Evolutionary conservation across 2,113 vertebrate species (phyloP).

Genomic region (Actenoides hombroni): DNA sequence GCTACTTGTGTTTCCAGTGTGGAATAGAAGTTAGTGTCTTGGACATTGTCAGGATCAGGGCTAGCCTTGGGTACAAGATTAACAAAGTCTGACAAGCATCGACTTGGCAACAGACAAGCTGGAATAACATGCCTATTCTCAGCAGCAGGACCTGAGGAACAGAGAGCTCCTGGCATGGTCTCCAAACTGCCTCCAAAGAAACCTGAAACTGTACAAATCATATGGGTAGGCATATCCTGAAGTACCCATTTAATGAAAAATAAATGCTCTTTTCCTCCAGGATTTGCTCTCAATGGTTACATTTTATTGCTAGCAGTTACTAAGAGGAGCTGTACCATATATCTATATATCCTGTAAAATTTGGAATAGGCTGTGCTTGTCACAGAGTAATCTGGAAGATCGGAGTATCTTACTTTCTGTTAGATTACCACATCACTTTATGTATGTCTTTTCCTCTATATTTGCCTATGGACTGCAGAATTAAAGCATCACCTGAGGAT

Average conservation of each 20-base stretch:
- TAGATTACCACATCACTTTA: background rate
- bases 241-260: constrained; percentile 43
- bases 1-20: background rate
- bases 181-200: background rate
- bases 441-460: background rate
- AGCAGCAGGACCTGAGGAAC: background rate
- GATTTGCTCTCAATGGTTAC: background rate
- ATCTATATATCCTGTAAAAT: constrained; percentile 13
- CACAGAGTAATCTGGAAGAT: background rate
- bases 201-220: background rate
- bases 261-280: constrained; percentile 29
- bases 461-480: background rate
- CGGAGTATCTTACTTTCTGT: background rate
- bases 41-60: background rate
- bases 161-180: background rate
- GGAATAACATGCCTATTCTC: background rate
- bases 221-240: background rate
- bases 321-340: background rate
- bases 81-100: background rate
- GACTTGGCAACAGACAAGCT: background rate
- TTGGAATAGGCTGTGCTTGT: background rate
- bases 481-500: background rate
- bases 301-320: constrained; percentile 15
- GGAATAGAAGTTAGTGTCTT: background rate
- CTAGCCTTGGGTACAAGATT: background rate